A percentile compares a stretch with the other conserved stretches of the same genome.
Conservation (phyloP, 2,113 vertebrate species). For the Hydrolagus affinis region DNA sequence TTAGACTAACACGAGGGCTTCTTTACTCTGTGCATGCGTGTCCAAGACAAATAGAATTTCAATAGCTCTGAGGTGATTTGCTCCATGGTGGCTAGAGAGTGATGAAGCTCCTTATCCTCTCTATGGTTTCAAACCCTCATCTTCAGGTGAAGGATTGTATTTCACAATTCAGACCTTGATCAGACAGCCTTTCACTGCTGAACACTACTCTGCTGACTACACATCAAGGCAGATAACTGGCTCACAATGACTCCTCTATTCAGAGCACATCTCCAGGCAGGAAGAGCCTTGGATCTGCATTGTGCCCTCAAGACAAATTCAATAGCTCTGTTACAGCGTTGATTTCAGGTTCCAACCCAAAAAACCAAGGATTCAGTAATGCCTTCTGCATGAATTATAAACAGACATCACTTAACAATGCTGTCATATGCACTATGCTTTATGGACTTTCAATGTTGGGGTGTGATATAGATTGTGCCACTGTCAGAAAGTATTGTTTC, state of each 20-base stretch:
- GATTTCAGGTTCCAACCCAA: neutral
- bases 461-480: no score
- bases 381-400: conserved; percentile 1
- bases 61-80: neutral
- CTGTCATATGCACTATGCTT: neutral
- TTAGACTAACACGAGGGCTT: no score
- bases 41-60: no score
- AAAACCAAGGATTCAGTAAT: neutral
- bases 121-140: neutral
- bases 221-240: neutral
- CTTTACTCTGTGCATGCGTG: no score
- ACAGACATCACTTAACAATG: neutral
- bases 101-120: neutral
- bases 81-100: neutral
- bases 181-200: neutral
- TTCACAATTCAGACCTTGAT: no score
- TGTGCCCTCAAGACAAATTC: neutral
- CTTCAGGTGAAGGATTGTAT: neutral
- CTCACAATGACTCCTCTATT: neutral
- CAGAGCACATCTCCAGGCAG: neutral
- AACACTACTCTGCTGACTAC: neutral
- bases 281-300: neutral
- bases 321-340: neutral
- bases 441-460: neutral
- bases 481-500: no score